These are phyloP conservation scores for Chrysemys picta DNA, from an alignment of 2,113 vertebrate genomes.

Conservation along the genomic window DNA sequence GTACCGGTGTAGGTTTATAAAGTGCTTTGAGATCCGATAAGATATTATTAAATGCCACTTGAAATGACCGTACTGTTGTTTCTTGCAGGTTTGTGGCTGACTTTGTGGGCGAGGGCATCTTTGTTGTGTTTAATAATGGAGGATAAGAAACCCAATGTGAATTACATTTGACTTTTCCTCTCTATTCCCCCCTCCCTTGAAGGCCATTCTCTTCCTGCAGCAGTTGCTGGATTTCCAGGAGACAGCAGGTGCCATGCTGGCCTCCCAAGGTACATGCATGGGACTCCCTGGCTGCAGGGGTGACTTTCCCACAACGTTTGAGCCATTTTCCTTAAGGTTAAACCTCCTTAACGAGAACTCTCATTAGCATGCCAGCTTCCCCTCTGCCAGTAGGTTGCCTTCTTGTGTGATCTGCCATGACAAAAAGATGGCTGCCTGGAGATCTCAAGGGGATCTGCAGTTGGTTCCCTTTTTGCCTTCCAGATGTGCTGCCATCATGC, in stretches of 20 bases:
- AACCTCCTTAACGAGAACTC: neutral
- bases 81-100: neutral
- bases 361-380: conserved; percentile 17
- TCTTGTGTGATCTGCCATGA: conserved; percentile 17
- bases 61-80: neutral
- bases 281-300: neutral
- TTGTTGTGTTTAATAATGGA: neutral
- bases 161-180: neutral
- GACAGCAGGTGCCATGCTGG: conserved; percentile 96
- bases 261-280: conserved; percentile 90
- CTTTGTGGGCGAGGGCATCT: neutral
- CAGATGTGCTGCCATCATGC: neutral
- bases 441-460: neutral
- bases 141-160: neutral
- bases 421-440: neutral
- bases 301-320: neutral
- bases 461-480: conserved; percentile 7
- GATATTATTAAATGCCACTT: neutral
- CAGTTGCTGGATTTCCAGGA: conserved; percentile 98
- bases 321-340: neutral
- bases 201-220: conserved; percentile 98
- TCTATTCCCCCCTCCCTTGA: neutral
- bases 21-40: neutral
- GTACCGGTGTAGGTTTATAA: neutral
- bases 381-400: neutral